Conservation (phyloP, 2,797 vertebrate genomes). For the Rousettus madagascariensis region DNA sequence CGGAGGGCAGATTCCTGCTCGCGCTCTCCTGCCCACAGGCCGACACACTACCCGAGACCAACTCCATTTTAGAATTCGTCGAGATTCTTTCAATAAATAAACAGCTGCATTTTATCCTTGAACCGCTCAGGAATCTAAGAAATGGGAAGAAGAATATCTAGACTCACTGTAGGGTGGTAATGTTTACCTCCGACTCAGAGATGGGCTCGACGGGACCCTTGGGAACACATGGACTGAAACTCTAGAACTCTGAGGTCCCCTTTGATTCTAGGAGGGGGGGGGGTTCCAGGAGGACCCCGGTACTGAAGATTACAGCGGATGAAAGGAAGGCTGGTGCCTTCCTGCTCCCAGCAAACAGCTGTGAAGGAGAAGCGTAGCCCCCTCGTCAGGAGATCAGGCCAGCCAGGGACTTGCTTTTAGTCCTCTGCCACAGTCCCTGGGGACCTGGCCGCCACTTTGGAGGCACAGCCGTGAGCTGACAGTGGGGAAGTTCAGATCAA, state of each 20-base stretch:
- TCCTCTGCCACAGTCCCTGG: not conserved
- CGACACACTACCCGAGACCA: not conserved
- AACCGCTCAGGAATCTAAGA: not conserved
- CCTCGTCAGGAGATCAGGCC: not conserved
- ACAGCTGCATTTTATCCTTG: not conserved
- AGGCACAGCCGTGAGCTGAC: constrained; percentile 54
- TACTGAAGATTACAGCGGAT: not conserved
- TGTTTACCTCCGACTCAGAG: not conserved
- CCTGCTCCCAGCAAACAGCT: not conserved
- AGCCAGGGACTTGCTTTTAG: not conserved
- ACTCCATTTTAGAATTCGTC: not conserved
- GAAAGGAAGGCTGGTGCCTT: not conserved
- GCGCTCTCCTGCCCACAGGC: not conserved
- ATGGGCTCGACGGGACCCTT: not conserved
- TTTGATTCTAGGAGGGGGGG: not conserved
- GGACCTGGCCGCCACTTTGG: constrained; percentile 1
- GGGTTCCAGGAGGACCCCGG: not conserved
- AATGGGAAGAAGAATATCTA: not conserved
- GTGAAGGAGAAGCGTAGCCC: not conserved
- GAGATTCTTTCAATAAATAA: not conserved
- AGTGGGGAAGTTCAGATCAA: constrained; percentile 36
- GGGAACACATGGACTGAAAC: not conserved
- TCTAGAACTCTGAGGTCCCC: not conserved
- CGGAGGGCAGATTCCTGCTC: not conserved
- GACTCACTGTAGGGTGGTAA: not conserved